Evolutionary conservation across 1,140 invertebrate species (phyloP).

Genomic region (Microplitis mediator): DNA sequence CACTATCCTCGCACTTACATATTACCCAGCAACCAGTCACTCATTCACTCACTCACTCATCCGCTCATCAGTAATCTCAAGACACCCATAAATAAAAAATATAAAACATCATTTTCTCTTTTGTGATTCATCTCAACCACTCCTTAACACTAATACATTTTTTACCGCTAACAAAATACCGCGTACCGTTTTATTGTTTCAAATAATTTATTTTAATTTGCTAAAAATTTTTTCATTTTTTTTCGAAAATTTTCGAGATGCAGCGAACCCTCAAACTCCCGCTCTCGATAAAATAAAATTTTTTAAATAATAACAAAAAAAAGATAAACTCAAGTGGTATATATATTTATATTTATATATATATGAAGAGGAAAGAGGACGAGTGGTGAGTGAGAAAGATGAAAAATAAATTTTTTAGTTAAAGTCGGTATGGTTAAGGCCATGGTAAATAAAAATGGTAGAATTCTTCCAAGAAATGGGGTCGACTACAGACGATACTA

Average conservation of each 20-base stretch:
- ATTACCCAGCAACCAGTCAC: neutral
- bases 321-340: too few species aligned
- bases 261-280: neutral
- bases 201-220: too few species aligned
- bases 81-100: neutral
- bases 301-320: neutral
- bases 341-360: too few species aligned
- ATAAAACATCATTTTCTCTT: neutral
- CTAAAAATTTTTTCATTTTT: neutral
- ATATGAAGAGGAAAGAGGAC: conserved; percentile 10
- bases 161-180: too few species aligned
- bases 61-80: neutral
- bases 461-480: conserved; percentile 35
- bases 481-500: conserved; percentile 9
- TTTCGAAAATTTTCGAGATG: neutral
- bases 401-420: neutral
- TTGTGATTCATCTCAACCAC: neutral
- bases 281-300: neutral
- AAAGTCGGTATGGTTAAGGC: neutral
- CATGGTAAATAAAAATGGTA: conserved; percentile 1
- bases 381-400: neutral
- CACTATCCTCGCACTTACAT: too few species aligned
- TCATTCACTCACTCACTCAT: neutral
- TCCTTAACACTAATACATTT: too few species aligned
- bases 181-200: too few species aligned